Conservation (phyloP, 2,797 vertebrate species). For the Artibeus lituratus region DNA sequence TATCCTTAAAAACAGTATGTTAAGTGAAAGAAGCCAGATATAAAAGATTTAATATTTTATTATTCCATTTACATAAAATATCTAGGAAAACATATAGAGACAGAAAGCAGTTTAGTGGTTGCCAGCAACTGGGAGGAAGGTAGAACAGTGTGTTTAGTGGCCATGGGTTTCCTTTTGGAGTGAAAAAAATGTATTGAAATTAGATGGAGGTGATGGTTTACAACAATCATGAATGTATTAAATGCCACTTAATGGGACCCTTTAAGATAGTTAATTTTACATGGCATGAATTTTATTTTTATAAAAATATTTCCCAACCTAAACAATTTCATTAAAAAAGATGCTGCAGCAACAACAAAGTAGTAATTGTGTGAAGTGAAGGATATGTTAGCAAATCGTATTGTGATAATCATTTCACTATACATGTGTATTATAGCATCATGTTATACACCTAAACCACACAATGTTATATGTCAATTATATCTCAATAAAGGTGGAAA, state of each 20-base stretch:
- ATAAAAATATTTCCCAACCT: background rate
- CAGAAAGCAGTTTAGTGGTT: background rate
- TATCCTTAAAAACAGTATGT: background rate
- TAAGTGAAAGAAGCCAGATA: background rate
- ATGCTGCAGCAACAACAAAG: background rate
- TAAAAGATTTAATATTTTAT: background rate
- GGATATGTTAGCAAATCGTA: background rate
- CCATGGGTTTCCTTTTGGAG: background rate
- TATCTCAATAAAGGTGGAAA: background rate
- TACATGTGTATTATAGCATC: background rate
- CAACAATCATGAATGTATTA: background rate
- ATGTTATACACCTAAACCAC: background rate
- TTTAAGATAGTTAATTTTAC: conserved; percentile 31
- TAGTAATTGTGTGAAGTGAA: background rate
- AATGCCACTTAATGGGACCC: background rate
- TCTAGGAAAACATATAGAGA: background rate
- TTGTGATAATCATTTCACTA: background rate
- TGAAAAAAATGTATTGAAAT: background rate
- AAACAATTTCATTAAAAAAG: background rate
- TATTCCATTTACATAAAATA: background rate
- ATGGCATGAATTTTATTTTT: conserved; percentile 22
- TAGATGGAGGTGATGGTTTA: background rate
- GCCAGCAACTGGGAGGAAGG: background rate
- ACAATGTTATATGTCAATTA: background rate
- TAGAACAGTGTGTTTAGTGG: background rate